A percentile compares a stretch with the other conserved stretches of the same genome.
These are phyloP conservation scores for Mus pahari DNA, from an alignment of 2,113 vertebrate species.

Conservation along the genomic window DNA sequence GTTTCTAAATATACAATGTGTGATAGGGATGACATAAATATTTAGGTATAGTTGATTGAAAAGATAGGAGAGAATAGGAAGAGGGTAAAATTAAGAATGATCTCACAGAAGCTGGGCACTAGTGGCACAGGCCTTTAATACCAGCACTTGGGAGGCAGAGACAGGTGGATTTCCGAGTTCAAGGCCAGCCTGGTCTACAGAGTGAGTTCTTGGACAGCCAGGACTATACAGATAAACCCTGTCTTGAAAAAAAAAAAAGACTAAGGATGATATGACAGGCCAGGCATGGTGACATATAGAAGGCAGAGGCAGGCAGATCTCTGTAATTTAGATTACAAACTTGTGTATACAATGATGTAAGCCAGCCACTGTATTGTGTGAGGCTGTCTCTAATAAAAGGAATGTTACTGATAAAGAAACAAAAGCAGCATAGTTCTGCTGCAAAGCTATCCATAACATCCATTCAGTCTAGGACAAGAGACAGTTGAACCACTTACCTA, in stretches of 20 bases:
- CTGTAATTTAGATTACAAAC: background rate
- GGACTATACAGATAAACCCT: too few species aligned
- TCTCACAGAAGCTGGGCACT: background rate
- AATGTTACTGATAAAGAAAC: constrained; percentile 21
- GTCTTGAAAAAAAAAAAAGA: too few species aligned
- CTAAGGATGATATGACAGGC: background rate
- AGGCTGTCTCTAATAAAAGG: background rate
- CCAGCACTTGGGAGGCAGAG: too few species aligned
- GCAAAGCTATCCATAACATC: background rate
- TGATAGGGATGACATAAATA: background rate
- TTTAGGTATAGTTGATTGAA: background rate
- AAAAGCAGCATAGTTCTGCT: background rate
- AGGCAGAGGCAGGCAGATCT: background rate
- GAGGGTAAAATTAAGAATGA: constrained; percentile 1
- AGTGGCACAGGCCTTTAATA: too few species aligned
- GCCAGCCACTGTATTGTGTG: background rate
- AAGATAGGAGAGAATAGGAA: background rate
- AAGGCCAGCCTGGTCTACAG: too few species aligned
- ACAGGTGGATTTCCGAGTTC: too few species aligned
- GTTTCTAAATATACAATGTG: background rate
- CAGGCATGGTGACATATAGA: background rate
- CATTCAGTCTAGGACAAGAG: constrained; percentile 28
- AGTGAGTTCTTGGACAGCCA: too few species aligned
- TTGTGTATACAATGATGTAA: background rate
- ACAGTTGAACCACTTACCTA: constrained; percentile 37